Conservation (phyloP, 2,888 invertebrate genomes). For the Podabrus alpinus region DNA sequence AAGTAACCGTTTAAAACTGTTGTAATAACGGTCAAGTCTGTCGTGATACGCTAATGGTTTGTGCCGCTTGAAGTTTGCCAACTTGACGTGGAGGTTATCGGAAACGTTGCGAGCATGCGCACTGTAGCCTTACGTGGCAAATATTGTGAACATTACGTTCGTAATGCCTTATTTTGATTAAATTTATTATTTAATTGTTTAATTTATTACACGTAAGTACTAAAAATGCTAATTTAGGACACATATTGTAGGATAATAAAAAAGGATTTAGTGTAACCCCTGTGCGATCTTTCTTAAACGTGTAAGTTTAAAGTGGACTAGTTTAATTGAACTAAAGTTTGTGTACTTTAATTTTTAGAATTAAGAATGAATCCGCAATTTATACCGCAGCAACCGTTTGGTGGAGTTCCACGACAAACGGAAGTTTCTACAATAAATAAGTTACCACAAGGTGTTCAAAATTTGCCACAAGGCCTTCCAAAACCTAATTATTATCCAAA, state of each 20-base stretch:
- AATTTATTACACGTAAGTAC: slow-evolving; percentile 15
- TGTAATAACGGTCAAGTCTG: too few species aligned
- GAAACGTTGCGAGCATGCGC: slow-evolving; percentile 56
- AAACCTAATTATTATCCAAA: slow-evolving; percentile 42
- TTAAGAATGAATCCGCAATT: slow-evolving; percentile 60
- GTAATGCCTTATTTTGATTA: slow-evolving; percentile 41
- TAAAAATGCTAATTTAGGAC: neutral
- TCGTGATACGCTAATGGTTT: neutral
- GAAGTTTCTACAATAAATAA: slow-evolving; percentile 46
- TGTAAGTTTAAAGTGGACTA: neutral
- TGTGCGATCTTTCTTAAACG: neutral
- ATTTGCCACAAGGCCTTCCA: slow-evolving; percentile 42
- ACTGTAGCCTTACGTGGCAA: slow-evolving; percentile 65
- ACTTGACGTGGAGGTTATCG: slow-evolving; percentile 57
- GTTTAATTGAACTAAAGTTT: neutral
- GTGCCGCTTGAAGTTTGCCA: slow-evolving; percentile 22
- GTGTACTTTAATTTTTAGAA: slow-evolving; percentile 28
- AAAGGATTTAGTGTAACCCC: neutral
- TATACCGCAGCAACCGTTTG: slow-evolving; percentile 50
- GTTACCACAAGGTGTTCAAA: slow-evolving; percentile 54
- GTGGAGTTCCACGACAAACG: slow-evolving; percentile 35
- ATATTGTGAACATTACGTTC: slow-evolving; percentile 39
- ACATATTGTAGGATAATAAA: neutral
- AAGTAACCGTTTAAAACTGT: too few species aligned
- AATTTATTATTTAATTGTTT: slow-evolving; percentile 8